A percentile compares a stretch with the other conserved stretches of the same genome.
Conservation (phyloP, 1,140 invertebrate genomes). For the Steinernema feltiae region DNA sequence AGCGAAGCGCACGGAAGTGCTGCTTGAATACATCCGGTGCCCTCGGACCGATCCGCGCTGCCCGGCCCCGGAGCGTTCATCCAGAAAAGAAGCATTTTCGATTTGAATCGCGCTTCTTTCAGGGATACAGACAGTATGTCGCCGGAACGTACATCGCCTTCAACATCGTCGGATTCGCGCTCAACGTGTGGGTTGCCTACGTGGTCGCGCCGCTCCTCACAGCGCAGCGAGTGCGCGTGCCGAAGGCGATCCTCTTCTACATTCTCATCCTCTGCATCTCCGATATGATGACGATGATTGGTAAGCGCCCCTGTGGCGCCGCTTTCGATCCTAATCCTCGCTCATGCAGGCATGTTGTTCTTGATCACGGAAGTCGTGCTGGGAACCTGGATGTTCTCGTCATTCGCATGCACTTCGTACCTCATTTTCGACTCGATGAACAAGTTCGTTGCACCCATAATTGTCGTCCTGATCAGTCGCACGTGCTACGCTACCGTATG, state of each 20-base stretch:
- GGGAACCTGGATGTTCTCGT: slow-evolving; percentile 47
- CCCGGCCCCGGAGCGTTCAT: too few relatives aligned
- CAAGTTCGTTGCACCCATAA: slow-evolving; percentile 52
- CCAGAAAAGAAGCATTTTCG: background rate
- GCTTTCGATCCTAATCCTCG: background rate
- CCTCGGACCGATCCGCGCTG: too few relatives aligned
- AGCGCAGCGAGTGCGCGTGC: slow-evolving; percentile 36
- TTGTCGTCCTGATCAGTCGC: slow-evolving; percentile 51
- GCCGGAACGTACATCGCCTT: slow-evolving; percentile 51
- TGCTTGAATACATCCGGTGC: too few relatives aligned
- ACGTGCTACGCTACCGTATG: slow-evolving; percentile 57
- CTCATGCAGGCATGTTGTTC: slow-evolving; percentile 49
- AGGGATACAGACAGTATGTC: slow-evolving; percentile 53
- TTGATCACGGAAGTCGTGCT: slow-evolving; percentile 50
- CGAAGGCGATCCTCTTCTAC: slow-evolving; percentile 55
- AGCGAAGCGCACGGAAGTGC: too few relatives aligned
- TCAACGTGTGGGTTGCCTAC: slow-evolving; percentile 54
- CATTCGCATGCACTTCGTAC: slow-evolving; percentile 47
- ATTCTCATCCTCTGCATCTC: slow-evolving; percentile 52
- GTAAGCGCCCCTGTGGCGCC: slow-evolving; percentile 24
- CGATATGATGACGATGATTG: slow-evolving; percentile 55
- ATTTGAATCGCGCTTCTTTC: slow-evolving; percentile 23
- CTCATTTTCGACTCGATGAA: slow-evolving; percentile 57
- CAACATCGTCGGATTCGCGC: slow-evolving; percentile 50
- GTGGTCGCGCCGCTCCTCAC: slow-evolving; percentile 47